Base-by-base conservation (phyloP, 2,797 vertebrate species). In the Lacerta agilis region DNA sequence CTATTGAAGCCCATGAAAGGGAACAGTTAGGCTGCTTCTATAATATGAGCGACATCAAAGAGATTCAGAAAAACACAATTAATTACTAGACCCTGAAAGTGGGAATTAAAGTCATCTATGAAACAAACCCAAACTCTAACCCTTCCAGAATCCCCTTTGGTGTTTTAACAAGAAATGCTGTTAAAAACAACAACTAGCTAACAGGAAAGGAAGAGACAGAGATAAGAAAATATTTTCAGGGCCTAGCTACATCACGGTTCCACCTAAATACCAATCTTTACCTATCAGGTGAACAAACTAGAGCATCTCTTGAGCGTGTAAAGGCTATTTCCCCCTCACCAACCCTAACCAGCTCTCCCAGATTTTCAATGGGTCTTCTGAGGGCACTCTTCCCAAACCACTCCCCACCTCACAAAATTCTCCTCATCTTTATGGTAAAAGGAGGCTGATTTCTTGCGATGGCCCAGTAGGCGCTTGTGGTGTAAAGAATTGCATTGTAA, bases 31-130 rank as follows among this genome's bases (percentile, higher is more conserved):
- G 92, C 81, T 92, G 93, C 91, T 93, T 94, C 58, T 87, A 87
- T 92, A 94, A 92, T 92, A 88, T 91, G 94, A 94, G 89, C 79
- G 82, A 93, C 95, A 94, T 95, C 94, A 96, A 95, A 95, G 93
- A 94, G 85, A 95, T 86, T 92, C 86, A 94, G 91, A 89, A 87
- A 83, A 94, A 89, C 77, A 2, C 91, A 93, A 69, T 93, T 93
- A 92, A 95, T 90, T 93, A 93, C 93, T 92, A 94, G 95, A 96
- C 93, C 87, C 89, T 86, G 81, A 94, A 92, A 93, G 87, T 87
- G 87, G 86, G 92, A 93, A 94, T 92, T 93, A 92, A 93, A 95
- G 90, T 92, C 90, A 95, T 94, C 91, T 88, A 89, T 92, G 89
- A 94, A 94, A 94, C 86, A 61, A 92, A 89, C 72, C 80, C 45